phyloP scores from a whole-genome alignment of 2,888 invertebrate genomes.

The Spisula solida region DNA sequence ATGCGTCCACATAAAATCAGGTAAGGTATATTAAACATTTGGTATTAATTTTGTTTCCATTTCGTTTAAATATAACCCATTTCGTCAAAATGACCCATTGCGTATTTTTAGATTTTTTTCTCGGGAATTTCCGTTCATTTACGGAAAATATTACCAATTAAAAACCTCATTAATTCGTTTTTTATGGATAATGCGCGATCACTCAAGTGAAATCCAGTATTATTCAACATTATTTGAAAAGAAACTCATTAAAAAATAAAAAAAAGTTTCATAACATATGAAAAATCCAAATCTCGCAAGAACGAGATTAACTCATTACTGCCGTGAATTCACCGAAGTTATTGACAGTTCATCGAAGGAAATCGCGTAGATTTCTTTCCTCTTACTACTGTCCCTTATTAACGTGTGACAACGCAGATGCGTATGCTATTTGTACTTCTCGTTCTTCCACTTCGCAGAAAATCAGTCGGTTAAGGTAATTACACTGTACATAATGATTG shows the following conservation, averaged over 20 bases:
- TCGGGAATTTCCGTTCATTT: neutral
- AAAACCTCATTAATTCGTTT: neutral
- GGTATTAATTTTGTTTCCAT: neutral
- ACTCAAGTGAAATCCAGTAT: neutral
- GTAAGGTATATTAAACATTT: no score
- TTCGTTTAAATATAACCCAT: neutral
- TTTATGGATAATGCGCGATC: neutral
- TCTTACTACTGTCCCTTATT: conserved; percentile 1
- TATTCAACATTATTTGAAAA: neutral
- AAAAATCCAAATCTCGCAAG: conserved; percentile 29
- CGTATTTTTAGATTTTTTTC: neutral
- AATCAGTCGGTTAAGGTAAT: conserved; percentile 57
- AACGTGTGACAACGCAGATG: conserved; percentile 57
- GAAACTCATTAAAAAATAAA: neutral
- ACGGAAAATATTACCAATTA: neutral
- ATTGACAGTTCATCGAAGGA: conserved; percentile 64
- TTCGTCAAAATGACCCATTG: neutral
- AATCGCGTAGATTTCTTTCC: conserved; percentile 31
- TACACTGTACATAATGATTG: neutral
- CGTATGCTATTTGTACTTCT: conserved; percentile 42
- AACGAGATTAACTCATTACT: conserved; percentile 76
- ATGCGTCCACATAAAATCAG: no score
- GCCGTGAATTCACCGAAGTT: conserved; percentile 50
- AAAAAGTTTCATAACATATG: neutral
- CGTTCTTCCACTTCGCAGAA: conserved; percentile 28